These are phyloP conservation scores for Meleagris gallopavo DNA, from an alignment of 2,113 vertebrate species.

Conservation along the genomic window DNA sequence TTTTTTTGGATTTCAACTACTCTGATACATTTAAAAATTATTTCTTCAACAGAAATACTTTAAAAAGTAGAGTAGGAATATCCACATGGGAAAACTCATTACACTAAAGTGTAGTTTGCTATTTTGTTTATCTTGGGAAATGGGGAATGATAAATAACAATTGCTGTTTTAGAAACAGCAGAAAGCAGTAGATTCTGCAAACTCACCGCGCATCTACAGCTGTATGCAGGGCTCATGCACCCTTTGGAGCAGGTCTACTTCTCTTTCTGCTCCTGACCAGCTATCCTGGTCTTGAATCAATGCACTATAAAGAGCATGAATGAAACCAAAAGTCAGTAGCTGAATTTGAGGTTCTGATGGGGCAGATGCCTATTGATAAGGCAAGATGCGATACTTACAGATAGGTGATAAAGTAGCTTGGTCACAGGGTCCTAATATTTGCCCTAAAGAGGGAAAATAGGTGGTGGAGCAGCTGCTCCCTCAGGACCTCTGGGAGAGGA, in stretches of 20 bases:
- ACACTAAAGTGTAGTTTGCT: not conserved
- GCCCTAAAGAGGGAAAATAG: too few species aligned
- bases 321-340: not conserved
- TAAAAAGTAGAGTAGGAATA: not conserved
- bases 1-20: not conserved
- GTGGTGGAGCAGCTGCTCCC: not conserved
- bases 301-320: fast-evolving
- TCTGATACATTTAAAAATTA: not conserved
- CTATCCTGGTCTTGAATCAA: not conserved
- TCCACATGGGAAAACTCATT: not conserved
- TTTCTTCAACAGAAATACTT: not conserved
- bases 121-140: not conserved
- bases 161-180: not conserved
- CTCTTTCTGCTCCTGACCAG: not conserved
- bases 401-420: not conserved
- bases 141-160: not conserved
- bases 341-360: not conserved
- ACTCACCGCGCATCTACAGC: not conserved
- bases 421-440: not conserved
- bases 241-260: not conserved
- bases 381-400: not conserved
- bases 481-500: fast-evolving
- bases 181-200: not conserved
- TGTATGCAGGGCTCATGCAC: not conserved
- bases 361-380: not conserved